Base-by-base conservation (phyloP, 1,140 invertebrate species). In the Phymastichus coffea region DNA sequence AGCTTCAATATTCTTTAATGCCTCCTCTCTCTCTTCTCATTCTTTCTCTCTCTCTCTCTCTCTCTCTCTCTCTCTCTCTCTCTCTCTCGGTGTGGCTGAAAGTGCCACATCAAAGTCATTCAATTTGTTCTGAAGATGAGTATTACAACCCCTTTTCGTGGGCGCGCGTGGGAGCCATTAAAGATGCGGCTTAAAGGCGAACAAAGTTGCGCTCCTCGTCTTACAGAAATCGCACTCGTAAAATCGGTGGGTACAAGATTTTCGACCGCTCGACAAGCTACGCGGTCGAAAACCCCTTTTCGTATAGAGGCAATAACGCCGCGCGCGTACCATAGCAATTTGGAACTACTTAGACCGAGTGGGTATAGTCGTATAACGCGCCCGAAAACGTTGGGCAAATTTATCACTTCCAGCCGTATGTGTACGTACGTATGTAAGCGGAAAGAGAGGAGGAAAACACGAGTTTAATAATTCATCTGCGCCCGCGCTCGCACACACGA, bases 381-480 rank as follows among this genome's bases (percentile, higher is more conserved):
- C n/a, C 28, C 47, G 26, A 52, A 52, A 58, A 58, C 22, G 48
- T 51, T 26, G 8, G 30, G 22, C 17, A 20, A 41, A 53, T 53
- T 53, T 51, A 51, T 51, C 49, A 41, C 49, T 53, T 26, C n/a
- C 37, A 41, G 10, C 19, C 12, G 26, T 3, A 12, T 30, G 2
- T 33, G 26, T 22, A 14, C 7, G 9, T 30, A 12, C 46, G 15
- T 6, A 35, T 17, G 6, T 3, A 33, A 7, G 14, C 19, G 3
- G 46, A 4, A 14, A 14, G 26, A 40, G 35, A 19, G n/a, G 33
- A 15, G 28, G 28, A 52, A 58, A 59, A 53, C 49, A 49, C 51
- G 40, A 59, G 49, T 53, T 59, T 59, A 59, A 59, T 59, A 52
- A 59, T 59, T 59, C 57, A 59, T 59, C 26, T 20, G 33, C 20